Conservation (phyloP, 2,888 invertebrate genomes). For the Drosophila koepferae region DNA sequence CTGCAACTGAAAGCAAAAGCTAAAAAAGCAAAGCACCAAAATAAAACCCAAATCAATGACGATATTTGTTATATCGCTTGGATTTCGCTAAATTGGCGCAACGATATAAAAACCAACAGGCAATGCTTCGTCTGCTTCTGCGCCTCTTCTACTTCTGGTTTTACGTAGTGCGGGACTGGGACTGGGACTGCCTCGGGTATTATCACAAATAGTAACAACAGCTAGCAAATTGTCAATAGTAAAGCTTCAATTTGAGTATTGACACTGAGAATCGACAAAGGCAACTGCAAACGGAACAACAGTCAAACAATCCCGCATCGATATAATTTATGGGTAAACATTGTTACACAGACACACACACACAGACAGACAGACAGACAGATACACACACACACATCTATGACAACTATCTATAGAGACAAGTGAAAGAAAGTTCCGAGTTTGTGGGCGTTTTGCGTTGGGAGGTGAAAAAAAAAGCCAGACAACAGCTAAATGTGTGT, state of each 20-base stretch:
- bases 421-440: slow-evolving; percentile 5
- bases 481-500: not conserved
- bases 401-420: not conserved
- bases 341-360: not conserved
- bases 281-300: slow-evolving; percentile 16
- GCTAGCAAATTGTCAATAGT: slow-evolving; percentile 17
- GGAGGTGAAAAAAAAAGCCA: not conserved
- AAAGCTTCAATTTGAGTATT: slow-evolving; percentile 34
- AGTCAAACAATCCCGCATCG: slow-evolving; percentile 23
- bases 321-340: slow-evolving; percentile 56
- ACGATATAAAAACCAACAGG: slow-evolving; percentile 17
- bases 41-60: slow-evolving; percentile 53
- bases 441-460: slow-evolving; percentile 4
- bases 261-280: slow-evolving; percentile 37
- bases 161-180: not conserved
- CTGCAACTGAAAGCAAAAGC: slow-evolving; percentile 16
- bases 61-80: slow-evolving; percentile 34
- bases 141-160: not conserved
- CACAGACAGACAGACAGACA: not conserved
- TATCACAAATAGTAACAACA: slow-evolving; percentile 35
- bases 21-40: slow-evolving; percentile 21
- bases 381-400: not conserved
- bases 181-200: not conserved
- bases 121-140: not conserved
- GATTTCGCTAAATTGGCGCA: slow-evolving; percentile 37